These are phyloP conservation scores for Mechanitis messenoides DNA, from an alignment of 2,888 invertebrate genomes.

Conservation along the genomic window DNA sequence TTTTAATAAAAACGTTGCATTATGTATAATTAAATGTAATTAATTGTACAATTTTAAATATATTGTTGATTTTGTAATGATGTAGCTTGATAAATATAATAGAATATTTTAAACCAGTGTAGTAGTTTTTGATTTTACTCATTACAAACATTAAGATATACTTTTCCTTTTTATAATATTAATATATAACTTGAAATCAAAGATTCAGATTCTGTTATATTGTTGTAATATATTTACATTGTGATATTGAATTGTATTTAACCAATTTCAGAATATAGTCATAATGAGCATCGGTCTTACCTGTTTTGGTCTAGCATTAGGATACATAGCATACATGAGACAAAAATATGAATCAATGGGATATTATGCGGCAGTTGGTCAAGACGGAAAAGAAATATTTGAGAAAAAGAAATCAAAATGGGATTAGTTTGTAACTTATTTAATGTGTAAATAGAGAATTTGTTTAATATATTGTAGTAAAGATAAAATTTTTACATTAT, in stretches of 20 bases:
- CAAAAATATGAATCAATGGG: conserved; percentile 86
- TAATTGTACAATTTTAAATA: too few species aligned
- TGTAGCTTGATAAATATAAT: too few species aligned
- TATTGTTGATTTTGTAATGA: too few species aligned
- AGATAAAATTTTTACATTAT: background rate
- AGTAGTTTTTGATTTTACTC: too few species aligned
- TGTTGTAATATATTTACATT: too few species aligned
- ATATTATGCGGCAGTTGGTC: conserved; percentile 86
- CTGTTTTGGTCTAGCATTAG: conserved; percentile 83
- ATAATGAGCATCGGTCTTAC: conserved; percentile 89
- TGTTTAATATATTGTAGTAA: background rate
- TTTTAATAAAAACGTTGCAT: background rate
- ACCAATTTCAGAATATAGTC: conserved; percentile 84
- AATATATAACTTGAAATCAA: too few species aligned
- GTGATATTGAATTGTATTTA: conserved; percentile 21
- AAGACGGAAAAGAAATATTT: conserved; percentile 86
- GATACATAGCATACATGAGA: conserved; percentile 91
- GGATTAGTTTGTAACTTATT: conserved; percentile 65
- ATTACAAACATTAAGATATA: too few species aligned
- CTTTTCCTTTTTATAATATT: too few species aligned
- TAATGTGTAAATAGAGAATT: background rate
- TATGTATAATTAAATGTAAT: too few species aligned
- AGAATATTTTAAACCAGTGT: too few species aligned
- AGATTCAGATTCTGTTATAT: too few species aligned
- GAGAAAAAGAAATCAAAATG: conserved; percentile 87